phyloP scores from a whole-genome alignment of 2,888 invertebrate species.

The Lochmaea capreae region DNA sequence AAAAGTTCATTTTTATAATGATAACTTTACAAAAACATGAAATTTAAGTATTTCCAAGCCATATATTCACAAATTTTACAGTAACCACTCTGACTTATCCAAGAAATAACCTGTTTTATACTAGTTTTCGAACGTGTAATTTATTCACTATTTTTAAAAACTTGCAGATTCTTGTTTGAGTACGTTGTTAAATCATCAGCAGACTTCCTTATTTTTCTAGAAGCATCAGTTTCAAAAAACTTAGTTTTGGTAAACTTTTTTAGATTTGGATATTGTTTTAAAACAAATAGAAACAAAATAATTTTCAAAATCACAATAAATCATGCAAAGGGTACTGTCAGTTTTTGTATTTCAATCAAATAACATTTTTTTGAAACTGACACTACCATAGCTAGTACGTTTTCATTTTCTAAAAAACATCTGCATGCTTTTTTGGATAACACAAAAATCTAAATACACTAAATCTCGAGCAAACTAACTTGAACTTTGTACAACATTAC shows the following conservation, averaged over 20 bases:
- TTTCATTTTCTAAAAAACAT: slow-evolving; percentile 23
- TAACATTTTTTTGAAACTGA: slow-evolving; percentile 27
- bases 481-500: slow-evolving; percentile 42
- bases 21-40: too few species aligned
- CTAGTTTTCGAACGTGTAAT: slow-evolving; percentile 9
- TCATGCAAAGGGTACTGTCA: slow-evolving; percentile 3
- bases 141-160: slow-evolving; percentile 28
- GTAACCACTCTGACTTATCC: neutral
- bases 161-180: slow-evolving; percentile 28
- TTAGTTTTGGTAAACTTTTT: neutral
- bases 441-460: slow-evolving; percentile 44
- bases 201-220: slow-evolving; percentile 1
- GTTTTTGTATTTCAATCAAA: neutral
- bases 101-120: slow-evolving; percentile 21
- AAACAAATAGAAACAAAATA: neutral
- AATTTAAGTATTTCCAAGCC: too few species aligned
- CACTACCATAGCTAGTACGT: slow-evolving; percentile 31
- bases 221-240: slow-evolving; percentile 30
- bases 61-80: neutral
- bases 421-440: slow-evolving; percentile 41
- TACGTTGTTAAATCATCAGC: slow-evolving; percentile 9
- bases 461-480: slow-evolving; percentile 50
- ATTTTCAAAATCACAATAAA: neutral
- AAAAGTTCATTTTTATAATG: neutral
- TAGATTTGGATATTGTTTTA: neutral